These are phyloP conservation scores for Nymphicus hollandicus DNA, from an alignment of 2,113 vertebrate species.

Conservation along the genomic window DNA sequence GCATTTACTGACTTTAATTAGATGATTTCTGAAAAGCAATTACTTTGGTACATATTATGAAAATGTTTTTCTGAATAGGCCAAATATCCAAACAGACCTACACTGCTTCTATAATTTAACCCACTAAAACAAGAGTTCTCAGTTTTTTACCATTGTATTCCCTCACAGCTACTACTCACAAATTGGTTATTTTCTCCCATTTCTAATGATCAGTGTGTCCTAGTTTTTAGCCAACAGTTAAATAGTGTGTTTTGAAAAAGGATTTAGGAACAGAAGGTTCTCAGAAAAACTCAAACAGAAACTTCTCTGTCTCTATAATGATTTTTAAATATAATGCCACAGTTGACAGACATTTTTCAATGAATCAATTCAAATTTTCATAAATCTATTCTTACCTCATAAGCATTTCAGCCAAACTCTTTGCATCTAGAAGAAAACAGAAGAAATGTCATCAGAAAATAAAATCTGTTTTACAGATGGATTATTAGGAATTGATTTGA, in stretches of 20 bases:
- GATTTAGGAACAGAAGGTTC: not conserved
- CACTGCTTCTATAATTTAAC: not conserved
- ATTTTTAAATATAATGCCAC: not conserved
- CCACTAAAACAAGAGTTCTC: not conserved
- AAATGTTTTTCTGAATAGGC: not conserved
- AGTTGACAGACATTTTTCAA: not conserved
- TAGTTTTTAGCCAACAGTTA: not conserved
- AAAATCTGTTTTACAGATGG: not conserved
- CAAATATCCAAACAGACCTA: not conserved
- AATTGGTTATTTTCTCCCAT: not conserved
- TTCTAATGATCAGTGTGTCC: not conserved
- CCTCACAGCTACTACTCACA: not conserved
- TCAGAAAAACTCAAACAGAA: not conserved
- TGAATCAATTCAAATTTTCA: not conserved
- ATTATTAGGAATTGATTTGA: not conserved
- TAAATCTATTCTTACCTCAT: conserved; percentile 88
- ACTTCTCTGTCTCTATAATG: not conserved
- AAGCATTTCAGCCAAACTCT: conserved; percentile 98
- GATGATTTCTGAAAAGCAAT: conserved; percentile 1
- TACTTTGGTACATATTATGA: not conserved
- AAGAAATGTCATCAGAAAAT: conserved; percentile 46
- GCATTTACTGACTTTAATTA: not conserved
- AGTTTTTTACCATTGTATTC: not conserved
- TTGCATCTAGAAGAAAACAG: conserved; percentile 89
- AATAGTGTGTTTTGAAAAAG: not conserved